Conservation (phyloP, 2,113 vertebrate genomes). For the Notothenia rossii region DNA sequence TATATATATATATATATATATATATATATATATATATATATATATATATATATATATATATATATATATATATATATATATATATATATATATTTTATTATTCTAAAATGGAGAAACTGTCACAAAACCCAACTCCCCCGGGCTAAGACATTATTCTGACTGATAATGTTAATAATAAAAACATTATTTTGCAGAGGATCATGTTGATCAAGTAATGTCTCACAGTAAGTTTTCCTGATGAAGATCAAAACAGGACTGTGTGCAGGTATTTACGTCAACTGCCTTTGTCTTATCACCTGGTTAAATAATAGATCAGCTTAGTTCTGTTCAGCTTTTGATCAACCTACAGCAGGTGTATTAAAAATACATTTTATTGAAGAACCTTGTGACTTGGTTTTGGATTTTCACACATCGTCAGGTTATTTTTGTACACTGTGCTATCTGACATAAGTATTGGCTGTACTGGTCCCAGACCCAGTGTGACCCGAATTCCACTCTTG, state of each 20-base stretch:
- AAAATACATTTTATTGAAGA: not conserved
- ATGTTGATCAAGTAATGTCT: not conserved
- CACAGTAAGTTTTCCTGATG: not conserved
- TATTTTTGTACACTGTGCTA: not conserved
- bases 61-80: too few species aligned
- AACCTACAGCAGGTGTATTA: not conserved
- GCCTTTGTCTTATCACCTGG: not conserved
- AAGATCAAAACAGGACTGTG: not conserved
- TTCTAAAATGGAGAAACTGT: too few species aligned
- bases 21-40: too few species aligned
- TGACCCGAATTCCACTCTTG: constrained; percentile 22
- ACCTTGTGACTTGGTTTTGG: not conserved
- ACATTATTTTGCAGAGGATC: too few species aligned
- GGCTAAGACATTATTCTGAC: too few species aligned
- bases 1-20: too few species aligned
- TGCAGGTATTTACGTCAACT: not conserved
- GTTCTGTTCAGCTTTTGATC: not conserved
- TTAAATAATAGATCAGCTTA: not conserved
- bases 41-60: too few species aligned
- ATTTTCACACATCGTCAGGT: not conserved
- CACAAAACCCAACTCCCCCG: too few species aligned
- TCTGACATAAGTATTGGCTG: not conserved
- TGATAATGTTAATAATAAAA: too few species aligned
- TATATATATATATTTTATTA: too few species aligned
- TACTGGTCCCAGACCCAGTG: not conserved